phyloP scores from a whole-genome alignment of 2,113 vertebrate genomes.

The Fregata magnificens region DNA sequence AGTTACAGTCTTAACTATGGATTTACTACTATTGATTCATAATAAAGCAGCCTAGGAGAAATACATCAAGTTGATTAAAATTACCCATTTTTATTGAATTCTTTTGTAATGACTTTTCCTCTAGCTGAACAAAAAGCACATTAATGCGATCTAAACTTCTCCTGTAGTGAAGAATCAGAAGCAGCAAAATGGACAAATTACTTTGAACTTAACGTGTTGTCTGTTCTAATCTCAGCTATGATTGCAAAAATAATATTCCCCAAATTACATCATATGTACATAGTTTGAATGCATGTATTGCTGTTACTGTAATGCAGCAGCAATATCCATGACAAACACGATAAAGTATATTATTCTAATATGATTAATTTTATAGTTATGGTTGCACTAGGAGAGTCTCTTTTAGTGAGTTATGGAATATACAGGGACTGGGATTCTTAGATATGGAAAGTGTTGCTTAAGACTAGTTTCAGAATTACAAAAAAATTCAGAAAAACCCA shows the following conservation, averaged over 20 bases:
- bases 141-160: not conserved
- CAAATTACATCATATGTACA: not conserved
- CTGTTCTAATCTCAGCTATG: not conserved
- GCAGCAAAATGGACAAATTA: not conserved
- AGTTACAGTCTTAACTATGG: not conserved
- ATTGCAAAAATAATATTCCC: not conserved
- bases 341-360: not conserved
- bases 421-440: not conserved
- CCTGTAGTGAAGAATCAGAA: not conserved
- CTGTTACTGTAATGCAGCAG: not conserved
- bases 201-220: not conserved
- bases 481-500: fast-evolving
- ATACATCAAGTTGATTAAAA: conserved; percentile 40
- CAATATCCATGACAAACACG: not conserved
- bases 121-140: not conserved
- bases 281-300: not conserved
- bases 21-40: conserved; percentile 18
- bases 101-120: conserved; percentile 11
- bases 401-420: not conserved
- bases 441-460: not conserved
- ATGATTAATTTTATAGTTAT: not conserved
- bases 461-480: not conserved
- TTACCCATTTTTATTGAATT: conserved; percentile 10
- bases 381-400: not conserved
- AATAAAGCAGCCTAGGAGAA: not conserved